A percentile compares a stretch with the other conserved stretches of the same genome.
These are phyloP conservation scores for Arctocebus calabarensis DNA, from an alignment of 2,797 vertebrate species.

Conservation along the genomic window DNA sequence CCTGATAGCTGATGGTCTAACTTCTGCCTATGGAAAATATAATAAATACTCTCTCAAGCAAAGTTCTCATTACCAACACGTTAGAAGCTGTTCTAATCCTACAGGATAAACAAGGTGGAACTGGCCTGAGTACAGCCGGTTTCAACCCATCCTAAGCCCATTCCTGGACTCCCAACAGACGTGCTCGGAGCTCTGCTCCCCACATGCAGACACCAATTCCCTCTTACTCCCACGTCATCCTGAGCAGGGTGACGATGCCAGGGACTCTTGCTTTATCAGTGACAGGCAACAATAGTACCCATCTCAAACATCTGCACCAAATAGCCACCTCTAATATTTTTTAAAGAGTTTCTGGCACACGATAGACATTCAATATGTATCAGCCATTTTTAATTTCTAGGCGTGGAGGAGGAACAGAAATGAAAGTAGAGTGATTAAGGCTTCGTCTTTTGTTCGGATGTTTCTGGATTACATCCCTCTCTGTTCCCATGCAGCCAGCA, in stretches of 20 bases:
- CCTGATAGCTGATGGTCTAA: background rate
- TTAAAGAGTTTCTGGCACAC: background rate
- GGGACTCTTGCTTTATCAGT: background rate
- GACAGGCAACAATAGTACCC: background rate
- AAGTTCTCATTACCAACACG: background rate
- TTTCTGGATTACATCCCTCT: background rate
- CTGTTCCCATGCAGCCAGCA: background rate
- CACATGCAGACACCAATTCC: background rate
- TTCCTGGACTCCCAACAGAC: background rate
- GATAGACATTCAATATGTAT: background rate
- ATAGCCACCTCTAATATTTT: background rate
- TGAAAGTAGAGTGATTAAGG: background rate
- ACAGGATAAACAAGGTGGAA: background rate
- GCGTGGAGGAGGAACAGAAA: background rate
- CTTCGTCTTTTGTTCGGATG: background rate
- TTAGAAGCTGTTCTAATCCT: background rate
- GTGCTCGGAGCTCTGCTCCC: background rate
- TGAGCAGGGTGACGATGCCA: background rate
- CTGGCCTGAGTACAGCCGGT: background rate
- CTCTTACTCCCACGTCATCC: background rate
- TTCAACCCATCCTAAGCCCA: background rate
- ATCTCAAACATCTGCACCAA: background rate
- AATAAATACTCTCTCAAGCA: background rate
- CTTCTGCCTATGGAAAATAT: background rate
- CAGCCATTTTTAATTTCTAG: background rate